phyloP scores from a whole-genome alignment of 2,797 vertebrate genomes.

The Lagorchestes hirsutus region DNA sequence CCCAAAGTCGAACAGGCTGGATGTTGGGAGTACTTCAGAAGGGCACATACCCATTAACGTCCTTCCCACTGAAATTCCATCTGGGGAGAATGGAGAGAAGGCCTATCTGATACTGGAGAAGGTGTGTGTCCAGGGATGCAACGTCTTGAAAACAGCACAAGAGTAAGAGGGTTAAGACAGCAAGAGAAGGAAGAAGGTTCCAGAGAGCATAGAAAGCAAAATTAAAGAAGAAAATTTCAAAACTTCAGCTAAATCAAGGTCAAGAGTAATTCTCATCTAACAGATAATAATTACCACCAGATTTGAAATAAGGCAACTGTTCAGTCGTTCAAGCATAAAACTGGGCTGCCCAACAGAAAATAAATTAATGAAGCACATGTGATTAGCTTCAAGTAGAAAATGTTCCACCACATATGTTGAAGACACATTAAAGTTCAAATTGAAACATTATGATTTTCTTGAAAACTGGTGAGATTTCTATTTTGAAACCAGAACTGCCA shows the following conservation, averaged over 20 bases:
- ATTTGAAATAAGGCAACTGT: constrained; percentile 42
- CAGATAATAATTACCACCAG: constrained; percentile 28
- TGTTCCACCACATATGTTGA: constrained; percentile 73
- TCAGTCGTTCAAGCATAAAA: constrained; percentile 31
- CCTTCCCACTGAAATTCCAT: neutral
- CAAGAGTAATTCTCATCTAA: constrained; percentile 17
- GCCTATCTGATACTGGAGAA: neutral
- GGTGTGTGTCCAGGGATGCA: neutral
- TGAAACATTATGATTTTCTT: constrained; percentile 74
- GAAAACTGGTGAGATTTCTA: constrained; percentile 71
- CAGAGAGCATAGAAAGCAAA: neutral
- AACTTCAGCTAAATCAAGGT: constrained; percentile 22
- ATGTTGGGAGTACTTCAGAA: too few species aligned
- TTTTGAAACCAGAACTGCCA: constrained; percentile 64
- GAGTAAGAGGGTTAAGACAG: neutral
- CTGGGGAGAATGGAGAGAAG: neutral
- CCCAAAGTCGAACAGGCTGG: neutral
- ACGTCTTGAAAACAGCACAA: neutral
- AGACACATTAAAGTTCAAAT: constrained; percentile 75
- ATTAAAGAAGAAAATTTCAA: constrained; percentile 48
- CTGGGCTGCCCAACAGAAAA: constrained; percentile 50
- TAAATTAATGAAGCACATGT: constrained; percentile 56
- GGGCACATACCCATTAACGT: neutral
- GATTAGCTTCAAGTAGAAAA: constrained; percentile 74
- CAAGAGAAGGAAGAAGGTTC: neutral